These are phyloP conservation scores for Altica lythri DNA, from an alignment of 2,888 invertebrate species.

Conservation along the genomic window DNA sequence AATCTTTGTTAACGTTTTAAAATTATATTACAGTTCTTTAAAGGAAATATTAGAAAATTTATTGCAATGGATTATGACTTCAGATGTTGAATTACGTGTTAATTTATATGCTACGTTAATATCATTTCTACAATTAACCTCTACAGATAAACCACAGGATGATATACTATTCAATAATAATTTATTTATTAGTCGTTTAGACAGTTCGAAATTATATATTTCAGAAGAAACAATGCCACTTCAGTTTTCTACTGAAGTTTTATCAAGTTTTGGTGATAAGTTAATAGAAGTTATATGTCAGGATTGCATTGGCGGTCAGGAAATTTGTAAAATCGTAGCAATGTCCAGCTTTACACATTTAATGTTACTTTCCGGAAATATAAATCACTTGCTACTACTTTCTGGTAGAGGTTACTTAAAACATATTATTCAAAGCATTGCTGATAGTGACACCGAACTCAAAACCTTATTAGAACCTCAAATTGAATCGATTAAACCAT, in stretches of 20 bases:
- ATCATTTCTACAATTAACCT: slow-evolving; percentile 78
- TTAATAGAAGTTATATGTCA: slow-evolving; percentile 81
- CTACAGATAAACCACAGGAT: slow-evolving; percentile 47
- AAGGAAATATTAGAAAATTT: slow-evolving; percentile 77
- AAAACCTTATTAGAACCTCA: slow-evolving; percentile 68
- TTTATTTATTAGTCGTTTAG: slow-evolving; percentile 69
- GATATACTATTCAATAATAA: slow-evolving; percentile 49
- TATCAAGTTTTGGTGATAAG: slow-evolving; percentile 78
- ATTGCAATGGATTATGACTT: slow-evolving; percentile 80
- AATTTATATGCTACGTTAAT: slow-evolving; percentile 85
- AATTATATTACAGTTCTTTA: slow-evolving; percentile 68
- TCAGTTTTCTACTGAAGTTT: slow-evolving; percentile 62
- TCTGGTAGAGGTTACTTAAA: slow-evolving; percentile 74
- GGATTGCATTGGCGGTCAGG: slow-evolving; percentile 87
- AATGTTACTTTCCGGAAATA: slow-evolving; percentile 73
- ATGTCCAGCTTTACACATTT: slow-evolving; percentile 81
- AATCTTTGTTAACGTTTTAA: slow-evolving; percentile 53
- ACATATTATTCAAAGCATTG: slow-evolving; percentile 79
- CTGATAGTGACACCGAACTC: slow-evolving; percentile 74
- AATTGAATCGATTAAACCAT: slow-evolving; percentile 65
- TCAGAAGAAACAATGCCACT: slow-evolving; percentile 48
- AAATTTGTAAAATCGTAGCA: slow-evolving; percentile 88
- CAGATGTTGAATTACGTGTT: slow-evolving; percentile 80
- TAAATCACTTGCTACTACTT: slow-evolving; percentile 68
- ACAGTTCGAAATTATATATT: slow-evolving; percentile 58